Conservation (phyloP, 2,888 invertebrate species). For the Phoenoteleia sp. region DNA sequence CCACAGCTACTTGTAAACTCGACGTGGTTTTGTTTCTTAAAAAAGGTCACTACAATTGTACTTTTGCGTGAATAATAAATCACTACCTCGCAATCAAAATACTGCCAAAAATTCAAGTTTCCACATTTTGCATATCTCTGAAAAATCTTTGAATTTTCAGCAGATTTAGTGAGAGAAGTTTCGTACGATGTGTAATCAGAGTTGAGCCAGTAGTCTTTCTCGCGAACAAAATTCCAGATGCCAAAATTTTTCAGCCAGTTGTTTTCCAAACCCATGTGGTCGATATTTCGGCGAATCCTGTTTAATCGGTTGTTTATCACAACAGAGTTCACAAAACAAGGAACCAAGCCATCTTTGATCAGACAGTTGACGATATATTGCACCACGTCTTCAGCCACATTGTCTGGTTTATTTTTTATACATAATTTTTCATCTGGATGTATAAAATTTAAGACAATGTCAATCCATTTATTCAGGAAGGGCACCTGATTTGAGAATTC, state of each 20-base stretch:
- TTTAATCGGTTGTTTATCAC: slow-evolving; percentile 77
- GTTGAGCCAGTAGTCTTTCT: slow-evolving; percentile 77
- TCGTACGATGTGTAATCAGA: slow-evolving; percentile 59
- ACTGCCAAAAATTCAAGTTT: slow-evolving; percentile 2
- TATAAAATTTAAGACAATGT: slow-evolving; percentile 55
- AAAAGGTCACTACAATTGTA: slow-evolving; percentile 49
- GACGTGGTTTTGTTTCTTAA: slow-evolving; percentile 57
- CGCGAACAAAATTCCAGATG: slow-evolving; percentile 77
- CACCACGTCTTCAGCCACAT: slow-evolving; percentile 67
- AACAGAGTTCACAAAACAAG: slow-evolving; percentile 79
- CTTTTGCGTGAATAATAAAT: slow-evolving; percentile 8
- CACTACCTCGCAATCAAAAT: neutral
- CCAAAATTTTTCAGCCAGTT: slow-evolving; percentile 73
- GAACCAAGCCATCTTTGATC: slow-evolving; percentile 75
- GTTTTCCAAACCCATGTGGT: slow-evolving; percentile 73
- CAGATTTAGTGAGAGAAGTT: neutral
- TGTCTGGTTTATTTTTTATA: slow-evolving; percentile 51
- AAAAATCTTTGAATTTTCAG: neutral
- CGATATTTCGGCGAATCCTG: slow-evolving; percentile 77
- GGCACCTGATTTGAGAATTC: slow-evolving; percentile 66
- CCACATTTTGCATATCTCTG: no score
- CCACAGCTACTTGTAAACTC: slow-evolving; percentile 58
- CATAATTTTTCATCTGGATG: slow-evolving; percentile 66
- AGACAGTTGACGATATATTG: slow-evolving; percentile 74
- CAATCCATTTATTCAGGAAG: slow-evolving; percentile 74